These are phyloP conservation scores for Phenganax stokvisi DNA, from an alignment of 92 coral and sea anemone genomes.

Conservation along the genomic window DNA sequence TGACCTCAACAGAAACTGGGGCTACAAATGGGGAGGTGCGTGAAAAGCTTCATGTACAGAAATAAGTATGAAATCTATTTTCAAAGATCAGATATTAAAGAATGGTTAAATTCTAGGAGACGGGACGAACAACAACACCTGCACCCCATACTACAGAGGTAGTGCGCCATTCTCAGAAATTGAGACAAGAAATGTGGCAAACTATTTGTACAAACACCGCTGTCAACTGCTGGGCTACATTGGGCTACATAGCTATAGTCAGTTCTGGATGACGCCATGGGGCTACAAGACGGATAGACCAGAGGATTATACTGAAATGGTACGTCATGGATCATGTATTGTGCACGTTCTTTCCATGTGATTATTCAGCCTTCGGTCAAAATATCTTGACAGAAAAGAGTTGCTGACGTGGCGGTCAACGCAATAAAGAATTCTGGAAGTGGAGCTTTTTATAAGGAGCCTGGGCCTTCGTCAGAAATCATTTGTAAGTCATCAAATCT, in stretches of 20 bases:
- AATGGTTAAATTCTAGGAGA: conserved; percentile 37
- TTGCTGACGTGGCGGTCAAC: conserved; percentile 63
- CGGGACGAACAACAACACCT: conserved; percentile 64
- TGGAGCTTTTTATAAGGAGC: conserved; percentile 55
- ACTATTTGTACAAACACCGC: conserved; percentile 69
- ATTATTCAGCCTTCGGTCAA: not conserved
- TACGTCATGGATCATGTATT: conserved; percentile 14
- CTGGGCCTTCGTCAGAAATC: conserved; percentile 80
- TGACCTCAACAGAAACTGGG: conserved; percentile 93
- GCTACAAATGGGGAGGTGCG: conserved; percentile 77
- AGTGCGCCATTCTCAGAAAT: conserved; percentile 79
- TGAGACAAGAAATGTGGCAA: conserved; percentile 72
- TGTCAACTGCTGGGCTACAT: conserved; percentile 66
- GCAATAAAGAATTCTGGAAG: conserved; percentile 59
- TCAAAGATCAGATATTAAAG: not conserved
- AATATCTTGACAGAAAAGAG: conserved; percentile 57
- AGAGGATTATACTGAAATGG: conserved; percentile 59
- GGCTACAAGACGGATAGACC: conserved; percentile 58
- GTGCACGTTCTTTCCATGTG: conserved; percentile 23
- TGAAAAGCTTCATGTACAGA: not conserved
- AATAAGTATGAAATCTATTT: not conserved
- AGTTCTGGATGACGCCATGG: conserved; percentile 99
- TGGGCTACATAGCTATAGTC: conserved; percentile 91
- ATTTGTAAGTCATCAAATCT: conserved; percentile 65
- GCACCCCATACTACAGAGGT: conserved; percentile 70